These are phyloP conservation scores for Haplotaxodon microlepis DNA, from an alignment of 2,113 vertebrate species.

Conservation along the genomic window DNA sequence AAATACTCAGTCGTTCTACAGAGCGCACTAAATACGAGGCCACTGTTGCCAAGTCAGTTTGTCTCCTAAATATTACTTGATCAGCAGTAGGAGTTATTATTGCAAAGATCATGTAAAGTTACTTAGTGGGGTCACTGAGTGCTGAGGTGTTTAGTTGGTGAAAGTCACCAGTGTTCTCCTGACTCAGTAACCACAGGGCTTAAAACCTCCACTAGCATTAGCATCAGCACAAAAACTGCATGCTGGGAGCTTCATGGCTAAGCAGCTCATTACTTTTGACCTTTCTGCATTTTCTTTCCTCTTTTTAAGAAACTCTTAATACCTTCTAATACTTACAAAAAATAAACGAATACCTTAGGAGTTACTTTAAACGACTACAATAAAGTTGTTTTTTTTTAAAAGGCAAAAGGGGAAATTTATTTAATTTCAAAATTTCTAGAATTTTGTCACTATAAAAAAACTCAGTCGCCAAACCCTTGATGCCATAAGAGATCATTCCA, in stretches of 20 bases:
- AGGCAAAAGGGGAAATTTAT: accelerated
- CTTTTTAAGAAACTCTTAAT: neutral
- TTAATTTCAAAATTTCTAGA: neutral
- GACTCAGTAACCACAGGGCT: neutral
- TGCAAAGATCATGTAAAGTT: neutral
- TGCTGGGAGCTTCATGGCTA: neutral
- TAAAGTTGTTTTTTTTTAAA: accelerated
- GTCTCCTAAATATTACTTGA: accelerated
- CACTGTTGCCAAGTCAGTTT: neutral
- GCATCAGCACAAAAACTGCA: neutral
- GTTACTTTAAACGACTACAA: accelerated
- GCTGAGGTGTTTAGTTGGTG: neutral
- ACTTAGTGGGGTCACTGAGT: neutral
- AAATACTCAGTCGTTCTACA: neutral
- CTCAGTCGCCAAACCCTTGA: accelerated
- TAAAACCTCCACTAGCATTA: neutral
- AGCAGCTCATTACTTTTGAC: neutral
- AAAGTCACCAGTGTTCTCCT: neutral
- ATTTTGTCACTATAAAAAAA: neutral
- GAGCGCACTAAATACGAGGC: accelerated
- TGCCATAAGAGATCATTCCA: neutral
- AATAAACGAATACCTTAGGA: accelerated
- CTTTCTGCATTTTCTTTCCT: neutral
- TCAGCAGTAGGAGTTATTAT: neutral
- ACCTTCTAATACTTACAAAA: neutral